These are phyloP conservation scores for Xanthia icteritia DNA, from an alignment of 2,888 invertebrate species.

Conservation along the genomic window DNA sequence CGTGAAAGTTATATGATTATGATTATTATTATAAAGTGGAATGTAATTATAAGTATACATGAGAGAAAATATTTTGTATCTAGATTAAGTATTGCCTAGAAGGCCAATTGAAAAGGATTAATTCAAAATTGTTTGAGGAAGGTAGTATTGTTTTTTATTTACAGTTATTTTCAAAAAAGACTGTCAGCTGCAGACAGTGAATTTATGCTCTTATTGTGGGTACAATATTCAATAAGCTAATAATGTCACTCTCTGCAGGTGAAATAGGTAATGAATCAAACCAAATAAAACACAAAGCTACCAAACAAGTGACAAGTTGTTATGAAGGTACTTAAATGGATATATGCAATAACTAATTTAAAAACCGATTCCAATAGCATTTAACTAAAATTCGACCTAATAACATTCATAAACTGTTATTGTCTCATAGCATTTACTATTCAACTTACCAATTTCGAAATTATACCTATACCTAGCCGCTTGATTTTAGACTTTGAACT, in stretches of 20 bases:
- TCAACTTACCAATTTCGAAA: constrained; percentile 36
- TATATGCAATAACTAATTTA: constrained; percentile 4
- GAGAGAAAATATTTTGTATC: constrained; percentile 67
- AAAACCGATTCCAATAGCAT: background rate
- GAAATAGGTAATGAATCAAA: background rate
- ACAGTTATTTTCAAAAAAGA: constrained; percentile 1
- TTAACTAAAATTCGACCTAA: constrained; percentile 4
- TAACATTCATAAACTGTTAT: constrained; percentile 12
- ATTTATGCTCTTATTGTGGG: background rate
- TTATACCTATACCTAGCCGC: constrained; percentile 34
- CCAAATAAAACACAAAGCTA: background rate
- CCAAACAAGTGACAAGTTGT: background rate
- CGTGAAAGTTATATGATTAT: background rate
- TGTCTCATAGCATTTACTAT: constrained; percentile 22
- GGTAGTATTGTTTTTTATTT: constrained; percentile 2
- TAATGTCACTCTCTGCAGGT: background rate
- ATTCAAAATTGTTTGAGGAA: constrained; percentile 14
- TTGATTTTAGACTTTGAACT: constrained; percentile 53
- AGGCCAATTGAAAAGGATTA: constrained; percentile 33
- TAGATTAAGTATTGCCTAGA: constrained; percentile 59
- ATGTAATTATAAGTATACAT: constrained; percentile 58
- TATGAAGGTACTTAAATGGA: background rate
- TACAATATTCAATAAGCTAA: too few species aligned
- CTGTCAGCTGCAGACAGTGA: background rate
- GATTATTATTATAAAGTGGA: constrained; percentile 1